These are phyloP conservation scores for Casuarius casuarius DNA, from an alignment of 2,113 vertebrate species.

Conservation along the genomic window DNA sequence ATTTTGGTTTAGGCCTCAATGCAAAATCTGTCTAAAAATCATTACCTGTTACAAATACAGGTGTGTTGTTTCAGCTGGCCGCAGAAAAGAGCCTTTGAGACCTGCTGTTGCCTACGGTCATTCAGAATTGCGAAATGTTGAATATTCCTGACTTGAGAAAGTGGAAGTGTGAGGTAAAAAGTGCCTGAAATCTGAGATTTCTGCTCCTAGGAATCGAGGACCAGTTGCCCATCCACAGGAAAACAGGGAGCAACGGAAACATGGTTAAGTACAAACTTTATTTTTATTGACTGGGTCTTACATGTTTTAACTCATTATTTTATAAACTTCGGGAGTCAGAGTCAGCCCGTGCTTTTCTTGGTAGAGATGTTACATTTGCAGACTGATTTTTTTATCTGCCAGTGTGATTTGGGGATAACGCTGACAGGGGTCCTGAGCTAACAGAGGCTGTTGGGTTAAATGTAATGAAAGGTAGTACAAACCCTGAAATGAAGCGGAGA, in stretches of 20 bases:
- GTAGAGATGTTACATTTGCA: accelerated
- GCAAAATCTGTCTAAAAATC: not conserved
- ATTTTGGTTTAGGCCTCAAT: not conserved
- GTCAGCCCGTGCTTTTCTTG: not conserved
- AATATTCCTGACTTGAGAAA: not conserved
- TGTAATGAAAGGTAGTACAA: not conserved
- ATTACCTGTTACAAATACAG: not conserved
- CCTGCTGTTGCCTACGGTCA: not conserved
- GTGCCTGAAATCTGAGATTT: not conserved
- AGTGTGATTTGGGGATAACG: too few species aligned
- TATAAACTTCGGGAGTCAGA: not conserved
- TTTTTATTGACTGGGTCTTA: not conserved
- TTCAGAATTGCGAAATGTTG: not conserved
- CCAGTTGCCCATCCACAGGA: accelerated
- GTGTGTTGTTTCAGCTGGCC: not conserved
- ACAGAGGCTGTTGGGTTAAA: not conserved
- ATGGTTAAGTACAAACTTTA: not conserved
- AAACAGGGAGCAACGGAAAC: not conserved
- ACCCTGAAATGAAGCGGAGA: accelerated
- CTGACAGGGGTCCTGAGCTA: accelerated
- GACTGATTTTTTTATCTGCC: not conserved
- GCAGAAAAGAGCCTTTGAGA: not conserved
- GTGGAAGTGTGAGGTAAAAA: not conserved
- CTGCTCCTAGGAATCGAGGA: not conserved
- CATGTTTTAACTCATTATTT: not conserved